Percentiles rank a stretch among this genome's conserved stretches.
phyloP scores from a whole-genome alignment of 2,113 vertebrate genomes.

The Entelurus aequoreus region DNA sequence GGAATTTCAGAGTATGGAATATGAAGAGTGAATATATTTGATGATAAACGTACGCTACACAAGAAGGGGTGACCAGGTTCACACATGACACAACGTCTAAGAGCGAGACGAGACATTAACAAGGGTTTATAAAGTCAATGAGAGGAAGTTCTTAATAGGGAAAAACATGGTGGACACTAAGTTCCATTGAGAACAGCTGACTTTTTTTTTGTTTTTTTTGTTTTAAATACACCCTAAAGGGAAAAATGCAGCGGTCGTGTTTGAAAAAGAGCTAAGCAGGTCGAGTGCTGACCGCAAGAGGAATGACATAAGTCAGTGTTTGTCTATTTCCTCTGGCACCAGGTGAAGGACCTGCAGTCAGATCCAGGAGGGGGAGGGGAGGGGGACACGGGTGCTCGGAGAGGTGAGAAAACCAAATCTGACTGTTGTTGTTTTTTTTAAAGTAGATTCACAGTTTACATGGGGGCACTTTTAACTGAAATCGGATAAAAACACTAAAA shows the following conservation, averaged over 20 bases:
- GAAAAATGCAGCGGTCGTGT: background rate
- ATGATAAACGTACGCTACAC: background rate
- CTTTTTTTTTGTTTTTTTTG: background rate
- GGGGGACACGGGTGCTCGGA: constrained; percentile 12
- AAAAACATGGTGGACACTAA: background rate
- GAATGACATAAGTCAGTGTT: constrained; percentile 13
- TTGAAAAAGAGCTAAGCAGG: constrained; percentile 13
- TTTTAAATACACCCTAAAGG: background rate
- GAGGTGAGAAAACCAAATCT: constrained; percentile 38
- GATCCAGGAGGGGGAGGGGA: background rate
- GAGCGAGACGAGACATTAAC: background rate
- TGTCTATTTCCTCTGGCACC: constrained; percentile 58
- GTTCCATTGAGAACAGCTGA: background rate
- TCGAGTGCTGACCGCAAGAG: background rate
- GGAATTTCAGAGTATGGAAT: background rate
- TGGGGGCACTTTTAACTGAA: too few relatives aligned
- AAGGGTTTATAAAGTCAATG: background rate
- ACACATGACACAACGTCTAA: background rate
- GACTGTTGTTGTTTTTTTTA: background rate
- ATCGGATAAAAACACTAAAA: too few relatives aligned
- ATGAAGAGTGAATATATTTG: background rate
- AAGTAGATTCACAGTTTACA: too few relatives aligned
- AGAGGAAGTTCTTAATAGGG: constrained; percentile 8
- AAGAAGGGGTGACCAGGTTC: background rate
- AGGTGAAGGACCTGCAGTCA: constrained; percentile 69